Evolutionary conservation across 2,888 invertebrate genomes (phyloP), one percentile per base, ranked within the genome.

Genomic region (Sturmia bella): DNA sequence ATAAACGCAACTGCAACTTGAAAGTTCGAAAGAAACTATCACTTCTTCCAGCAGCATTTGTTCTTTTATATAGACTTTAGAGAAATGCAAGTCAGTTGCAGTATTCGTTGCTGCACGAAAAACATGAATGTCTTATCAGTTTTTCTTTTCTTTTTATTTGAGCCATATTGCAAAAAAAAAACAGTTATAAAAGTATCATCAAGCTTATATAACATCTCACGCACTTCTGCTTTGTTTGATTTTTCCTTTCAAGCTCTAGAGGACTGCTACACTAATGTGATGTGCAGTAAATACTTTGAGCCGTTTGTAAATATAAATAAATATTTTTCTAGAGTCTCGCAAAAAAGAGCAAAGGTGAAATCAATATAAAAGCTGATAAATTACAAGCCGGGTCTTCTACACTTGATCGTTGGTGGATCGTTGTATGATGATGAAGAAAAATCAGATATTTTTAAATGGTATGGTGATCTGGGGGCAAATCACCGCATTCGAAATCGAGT

Each of bases 61-160:
- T 69, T 69, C 73, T 64, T 82, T 82, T 82, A 82, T 82, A 82
- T 56, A 24, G 45, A 52, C n/a, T 56, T 61, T 64, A 9, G 15
- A n/a, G n/a, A 15, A 12, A 19, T 17, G 7, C 19, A 45, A 68
- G 11, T 61, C 12, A 27, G 27, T 17, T 39, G 19, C 54, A 37
- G 17, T 4, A 48, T 7, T 39, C 13, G 24, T 21, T 19, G 4
- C 13, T 43, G 43, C 27, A 41, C n/a, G 70, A 27, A 63, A 0
- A 57, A 64, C 54, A 50, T 57, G 13, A 56, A 41, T 77, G 54
- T 56, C 77, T 54, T 68, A 19, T 69, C n/a, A 27, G 3, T 27
- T 6, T 6, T 27, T 27, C 27, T 27, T 27, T 32, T 32, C 9
- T 32, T 32, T 32, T 54, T 52, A 45, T 63, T 56, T 37, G 11